A percentile compares a stretch with the other conserved stretches of the same genome.
These are phyloP conservation scores for Bostrychus sinensis DNA, from an alignment of 2,113 vertebrate species.

Conservation along the genomic window DNA sequence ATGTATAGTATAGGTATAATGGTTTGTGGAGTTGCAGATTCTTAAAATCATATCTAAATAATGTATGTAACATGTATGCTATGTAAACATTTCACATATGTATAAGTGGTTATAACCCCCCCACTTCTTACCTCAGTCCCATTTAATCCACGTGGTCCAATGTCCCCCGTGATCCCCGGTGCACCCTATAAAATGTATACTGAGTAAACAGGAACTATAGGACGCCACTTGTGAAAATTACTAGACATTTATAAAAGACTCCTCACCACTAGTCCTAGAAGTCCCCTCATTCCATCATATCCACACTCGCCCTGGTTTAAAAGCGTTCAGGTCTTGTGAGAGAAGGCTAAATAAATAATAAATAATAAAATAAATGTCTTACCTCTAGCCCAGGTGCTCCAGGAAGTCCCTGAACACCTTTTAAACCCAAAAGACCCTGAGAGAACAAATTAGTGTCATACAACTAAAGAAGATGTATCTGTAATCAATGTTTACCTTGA, in stretches of 20 bases:
- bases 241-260: not conserved
- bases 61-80: no score
- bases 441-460: not conserved
- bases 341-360: not conserved
- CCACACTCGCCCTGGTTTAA: constrained; percentile 79
- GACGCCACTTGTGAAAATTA: not conserved
- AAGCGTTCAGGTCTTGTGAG: not conserved
- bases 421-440: constrained; percentile 77
- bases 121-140: constrained; percentile 79
- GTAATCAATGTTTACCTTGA: not conserved
- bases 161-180: constrained; percentile 64
- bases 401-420: constrained; percentile 74
- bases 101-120: no score
- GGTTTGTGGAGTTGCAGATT: no score
- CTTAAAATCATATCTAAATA: no score
- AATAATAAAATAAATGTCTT: constrained; percentile 23
- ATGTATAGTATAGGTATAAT: no score
- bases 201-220: not conserved
- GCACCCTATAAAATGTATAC: constrained; percentile 71
- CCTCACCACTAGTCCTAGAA: constrained; percentile 77
- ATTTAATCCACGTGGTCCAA: constrained; percentile 75
- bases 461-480: not conserved
- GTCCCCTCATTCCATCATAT: constrained; percentile 69
- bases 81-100: no score
- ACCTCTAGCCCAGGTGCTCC: constrained; percentile 77